These are phyloP conservation scores for Anoplolepis gracilipes DNA, from an alignment of 1,140 invertebrate genomes.

Conservation along the genomic window DNA sequence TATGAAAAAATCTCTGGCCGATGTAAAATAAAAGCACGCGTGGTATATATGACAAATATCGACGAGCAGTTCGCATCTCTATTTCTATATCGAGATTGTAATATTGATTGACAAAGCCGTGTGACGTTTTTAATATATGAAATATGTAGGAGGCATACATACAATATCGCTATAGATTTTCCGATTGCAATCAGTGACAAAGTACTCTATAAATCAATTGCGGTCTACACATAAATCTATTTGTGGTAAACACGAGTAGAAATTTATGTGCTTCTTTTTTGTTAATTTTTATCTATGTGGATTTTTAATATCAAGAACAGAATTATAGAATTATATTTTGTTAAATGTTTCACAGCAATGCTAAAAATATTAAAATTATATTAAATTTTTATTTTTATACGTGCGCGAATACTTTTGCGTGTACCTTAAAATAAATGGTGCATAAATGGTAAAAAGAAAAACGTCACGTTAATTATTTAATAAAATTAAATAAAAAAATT, in stretches of 20 bases:
- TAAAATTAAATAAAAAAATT: not conserved
- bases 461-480: constrained; percentile 1
- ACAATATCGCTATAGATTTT: constrained; percentile 28
- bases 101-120: constrained; percentile 54
- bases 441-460: too few relatives aligned
- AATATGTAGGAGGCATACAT: constrained; percentile 34
- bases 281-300: not conserved
- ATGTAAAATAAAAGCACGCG: constrained; percentile 45
- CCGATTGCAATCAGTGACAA: constrained; percentile 36
- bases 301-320: not conserved
- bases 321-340: not conserved
- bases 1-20: constrained; percentile 48
- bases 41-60: constrained; percentile 42
- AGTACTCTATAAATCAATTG: constrained; percentile 35
- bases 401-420: not conserved
- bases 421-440: not conserved
- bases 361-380: not conserved
- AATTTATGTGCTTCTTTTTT: constrained; percentile 25
- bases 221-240: not conserved
- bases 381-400: not conserved
- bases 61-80: constrained; percentile 4
- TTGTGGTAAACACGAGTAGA: constrained; percentile 4
- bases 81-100: constrained; percentile 50
- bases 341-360: not conserved
- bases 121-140: constrained; percentile 51